These are phyloP conservation scores for Apistogramma diplotaenia DNA, from an alignment of 2,113 vertebrate genomes.

Conservation along the genomic window DNA sequence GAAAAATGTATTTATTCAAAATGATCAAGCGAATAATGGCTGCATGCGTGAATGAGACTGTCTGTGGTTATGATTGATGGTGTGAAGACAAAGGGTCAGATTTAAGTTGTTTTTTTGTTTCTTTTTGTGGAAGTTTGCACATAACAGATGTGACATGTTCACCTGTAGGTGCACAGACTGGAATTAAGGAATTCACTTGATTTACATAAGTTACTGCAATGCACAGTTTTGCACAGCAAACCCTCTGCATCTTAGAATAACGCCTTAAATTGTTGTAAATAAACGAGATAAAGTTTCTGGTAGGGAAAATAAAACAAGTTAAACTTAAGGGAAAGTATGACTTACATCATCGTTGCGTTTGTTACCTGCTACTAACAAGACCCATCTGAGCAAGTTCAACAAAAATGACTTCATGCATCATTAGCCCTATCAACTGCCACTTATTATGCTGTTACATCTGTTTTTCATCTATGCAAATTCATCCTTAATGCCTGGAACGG, in stretches of 20 bases:
- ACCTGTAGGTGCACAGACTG: neutral
- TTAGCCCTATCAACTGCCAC: no score
- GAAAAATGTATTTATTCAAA: neutral
- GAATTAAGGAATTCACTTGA: neutral
- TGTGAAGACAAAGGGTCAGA: neutral
- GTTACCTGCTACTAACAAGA: no score
- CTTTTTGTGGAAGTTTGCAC: neutral
- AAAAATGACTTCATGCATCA: no score
- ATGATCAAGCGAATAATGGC: constrained; percentile 18
- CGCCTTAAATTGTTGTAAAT: neutral
- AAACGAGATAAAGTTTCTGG: neutral
- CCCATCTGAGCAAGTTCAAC: no score
- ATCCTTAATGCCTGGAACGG: neutral
- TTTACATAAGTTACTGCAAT: neutral
- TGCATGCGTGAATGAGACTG: constrained; percentile 46
- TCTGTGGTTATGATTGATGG: constrained; percentile 13
- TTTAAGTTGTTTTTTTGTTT: neutral
- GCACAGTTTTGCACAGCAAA: neutral
- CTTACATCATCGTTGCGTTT: no score
- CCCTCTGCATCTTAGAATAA: neutral
- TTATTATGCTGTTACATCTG: neutral
- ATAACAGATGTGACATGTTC: neutral
- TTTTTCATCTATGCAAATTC: neutral
- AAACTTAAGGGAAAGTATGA: neutral
- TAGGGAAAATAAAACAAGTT: neutral